A percentile compares a stretch with the other conserved stretches of the same genome.
phyloP scores from a whole-genome alignment of 1,140 invertebrate species.

The Vanessa atalanta region DNA sequence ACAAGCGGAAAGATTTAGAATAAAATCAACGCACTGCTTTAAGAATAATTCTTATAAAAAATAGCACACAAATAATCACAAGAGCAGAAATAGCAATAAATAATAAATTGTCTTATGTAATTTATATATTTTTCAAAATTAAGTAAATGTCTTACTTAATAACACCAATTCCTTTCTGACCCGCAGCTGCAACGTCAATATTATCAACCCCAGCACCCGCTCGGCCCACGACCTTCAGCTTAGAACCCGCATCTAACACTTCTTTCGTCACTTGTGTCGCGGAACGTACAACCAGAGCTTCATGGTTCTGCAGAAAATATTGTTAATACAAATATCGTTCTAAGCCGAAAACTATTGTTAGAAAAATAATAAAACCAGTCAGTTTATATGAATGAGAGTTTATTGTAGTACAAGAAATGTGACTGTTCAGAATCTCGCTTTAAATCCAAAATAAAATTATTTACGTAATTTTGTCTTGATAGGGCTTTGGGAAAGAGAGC shows the following conservation, averaged over 20 bases:
- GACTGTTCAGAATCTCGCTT: too few relatives aligned
- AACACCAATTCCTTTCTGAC: constrained; percentile 92
- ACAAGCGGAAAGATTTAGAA: neutral
- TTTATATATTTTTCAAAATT: too few relatives aligned
- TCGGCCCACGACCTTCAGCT: constrained; percentile 93
- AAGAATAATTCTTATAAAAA: neutral
- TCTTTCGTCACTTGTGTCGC: constrained; percentile 98
- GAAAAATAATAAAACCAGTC: neutral
- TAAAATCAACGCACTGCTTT: neutral
- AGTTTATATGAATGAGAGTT: too few relatives aligned
- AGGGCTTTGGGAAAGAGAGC: too few relatives aligned
- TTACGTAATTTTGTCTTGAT: too few relatives aligned
- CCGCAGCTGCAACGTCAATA: constrained; percentile 95
- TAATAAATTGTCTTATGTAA: neutral
- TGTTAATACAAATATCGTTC: too few relatives aligned
- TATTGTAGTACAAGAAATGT: too few relatives aligned
- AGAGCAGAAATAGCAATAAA: neutral
- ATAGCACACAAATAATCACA: neutral
- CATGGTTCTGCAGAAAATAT: constrained; percentile 85
- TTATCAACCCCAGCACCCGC: constrained; percentile 99
- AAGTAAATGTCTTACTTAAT: constrained; percentile 89
- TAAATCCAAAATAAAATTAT: neutral
- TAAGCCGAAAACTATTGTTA: neutral
- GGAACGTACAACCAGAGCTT: constrained; percentile 96
- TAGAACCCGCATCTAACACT: constrained; percentile 88